Conservation (phyloP, 2,888 invertebrate species). For the Conus canariensis region DNA sequence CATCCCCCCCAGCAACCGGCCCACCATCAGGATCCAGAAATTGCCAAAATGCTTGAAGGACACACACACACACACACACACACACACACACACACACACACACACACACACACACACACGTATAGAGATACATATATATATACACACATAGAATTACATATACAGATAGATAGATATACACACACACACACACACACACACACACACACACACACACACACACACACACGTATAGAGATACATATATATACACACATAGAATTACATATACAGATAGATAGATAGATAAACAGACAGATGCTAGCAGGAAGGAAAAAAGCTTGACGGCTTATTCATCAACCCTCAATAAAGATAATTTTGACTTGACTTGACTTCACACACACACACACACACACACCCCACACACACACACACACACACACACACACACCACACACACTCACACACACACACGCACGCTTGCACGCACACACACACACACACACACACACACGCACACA, state of each 20-base stretch:
- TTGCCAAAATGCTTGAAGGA: constrained; percentile 79
- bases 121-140: background rate
- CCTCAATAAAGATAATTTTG: too few relatives aligned
- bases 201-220: background rate
- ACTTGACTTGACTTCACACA: too few relatives aligned
- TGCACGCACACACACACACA: too few relatives aligned
- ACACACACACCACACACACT: too few relatives aligned
- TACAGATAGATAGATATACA: background rate
- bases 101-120: background rate
- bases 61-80: background rate
- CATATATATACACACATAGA: background rate
- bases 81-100: background rate
- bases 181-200: background rate
- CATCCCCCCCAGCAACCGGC: constrained; percentile 80
- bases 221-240: background rate
- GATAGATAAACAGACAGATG: too few relatives aligned
- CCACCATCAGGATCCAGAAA: constrained; percentile 80
- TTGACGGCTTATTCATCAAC: too few relatives aligned
- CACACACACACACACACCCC: too few relatives aligned
- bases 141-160: background rate
- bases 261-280: too few relatives aligned
- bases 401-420: too few relatives aligned
- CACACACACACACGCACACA: too few relatives aligned
- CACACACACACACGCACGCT: too few relatives aligned
- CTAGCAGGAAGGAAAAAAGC: too few relatives aligned